Evolutionary conservation across 2,113 vertebrate species (phyloP).

Genomic region (Cygnus atratus): DNA sequence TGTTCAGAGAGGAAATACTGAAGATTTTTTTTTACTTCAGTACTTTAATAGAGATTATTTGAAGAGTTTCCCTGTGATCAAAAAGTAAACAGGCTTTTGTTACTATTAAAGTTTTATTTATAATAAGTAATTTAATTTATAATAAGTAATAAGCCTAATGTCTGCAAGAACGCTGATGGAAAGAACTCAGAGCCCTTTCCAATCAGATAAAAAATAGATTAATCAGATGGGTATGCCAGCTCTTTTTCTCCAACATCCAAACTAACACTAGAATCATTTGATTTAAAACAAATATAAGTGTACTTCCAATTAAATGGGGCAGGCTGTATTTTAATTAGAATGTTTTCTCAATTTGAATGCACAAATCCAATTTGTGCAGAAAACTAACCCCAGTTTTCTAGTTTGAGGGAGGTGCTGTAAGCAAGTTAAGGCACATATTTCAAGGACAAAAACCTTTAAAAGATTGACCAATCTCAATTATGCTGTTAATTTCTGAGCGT

Average conservation of each 20-base stretch:
- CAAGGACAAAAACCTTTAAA: slow-evolving; percentile 30
- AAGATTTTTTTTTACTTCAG: not conserved
- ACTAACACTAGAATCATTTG: not conserved
- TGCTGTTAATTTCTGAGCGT: slow-evolving; percentile 33
- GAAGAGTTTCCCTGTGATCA: not conserved
- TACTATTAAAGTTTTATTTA: not conserved
- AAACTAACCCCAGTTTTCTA: not conserved
- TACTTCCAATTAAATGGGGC: not conserved
- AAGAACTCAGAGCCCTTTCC: not conserved
- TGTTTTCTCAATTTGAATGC: not conserved
- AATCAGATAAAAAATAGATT: not conserved
- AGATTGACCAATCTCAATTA: slow-evolving; percentile 32
- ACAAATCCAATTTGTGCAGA: not conserved
- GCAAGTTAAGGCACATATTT: not conserved
- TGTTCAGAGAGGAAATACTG: not conserved
- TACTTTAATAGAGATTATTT: not conserved
- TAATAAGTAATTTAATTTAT: too few species aligned
- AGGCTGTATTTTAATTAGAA: not conserved
- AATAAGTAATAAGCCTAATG: not conserved
- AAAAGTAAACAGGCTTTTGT: not conserved
- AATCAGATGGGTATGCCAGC: not conserved
- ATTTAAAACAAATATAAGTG: slow-evolving; percentile 1
- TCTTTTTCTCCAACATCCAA: not conserved
- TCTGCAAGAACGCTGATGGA: not conserved
- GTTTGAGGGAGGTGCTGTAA: not conserved